Evolutionary conservation across 2,797 vertebrate genomes (phyloP), one percentile per base, ranked within the genome.

Genomic region (Anguilla megastoma): DNA sequence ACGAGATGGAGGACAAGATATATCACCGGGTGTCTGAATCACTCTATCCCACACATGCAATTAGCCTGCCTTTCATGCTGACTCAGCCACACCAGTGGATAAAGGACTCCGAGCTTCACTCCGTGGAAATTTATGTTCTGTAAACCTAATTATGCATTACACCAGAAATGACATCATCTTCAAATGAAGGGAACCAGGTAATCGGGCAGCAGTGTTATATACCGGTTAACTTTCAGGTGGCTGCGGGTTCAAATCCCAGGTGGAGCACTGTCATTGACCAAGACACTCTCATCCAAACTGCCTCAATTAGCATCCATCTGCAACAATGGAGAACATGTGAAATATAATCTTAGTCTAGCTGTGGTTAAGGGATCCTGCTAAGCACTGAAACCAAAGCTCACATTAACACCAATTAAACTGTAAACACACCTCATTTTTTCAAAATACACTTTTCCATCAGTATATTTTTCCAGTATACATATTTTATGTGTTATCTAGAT

Each of bases 21-120:
- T 50, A 82, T 82, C 79, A n/a, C 79, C 24, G 5, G 79, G 79
- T 27, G 79, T 82, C 79, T 82, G 45, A 82, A 48, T 82, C 79
- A 82, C 21, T 82, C 36, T 50, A 82, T 50, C 6, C 45, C 21
- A 82, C 41, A 79, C 14, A 14, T 45, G 74, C 74, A 79, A 79
- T 79, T 79, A 79, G 74, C 74, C 33, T 45, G 74, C 74, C 36
- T n/a, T 45, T 79, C 74, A 79, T 45, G 74, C 74, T 79, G 74
- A 33, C 36, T 79, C 33, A 41, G 74, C 74, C 74, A 33, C 18
- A 18, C 21, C 74, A 79, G 30, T 41, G 33, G 36, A 79, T 45
- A 45, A 79, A 79, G 36, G 14, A 18, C 74, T 1, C 33, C 1
- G 33, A 79, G 74, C 74, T 14, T 79, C 4, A 33, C 74, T 45